Evolutionary conservation across 2,888 invertebrate genomes (phyloP), one percentile per base, ranked within the genome.

Genomic region (Taenaris catops): DNA sequence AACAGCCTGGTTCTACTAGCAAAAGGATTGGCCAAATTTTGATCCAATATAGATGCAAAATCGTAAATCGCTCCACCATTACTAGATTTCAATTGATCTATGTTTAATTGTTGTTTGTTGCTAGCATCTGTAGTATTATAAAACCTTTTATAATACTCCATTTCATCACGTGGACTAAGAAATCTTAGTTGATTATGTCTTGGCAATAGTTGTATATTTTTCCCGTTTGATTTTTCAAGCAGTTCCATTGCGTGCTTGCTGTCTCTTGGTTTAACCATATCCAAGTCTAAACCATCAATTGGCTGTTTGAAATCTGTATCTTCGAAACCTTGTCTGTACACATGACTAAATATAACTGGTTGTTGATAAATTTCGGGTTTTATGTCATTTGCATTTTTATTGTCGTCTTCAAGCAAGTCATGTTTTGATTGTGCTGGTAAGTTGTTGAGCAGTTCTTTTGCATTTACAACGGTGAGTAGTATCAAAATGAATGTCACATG

Each of bases 281-380:
- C 8, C 1, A 61, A 8, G 32, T 65, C 63, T 12, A 63, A 9
- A 1, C 45, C 2, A 33, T 67, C 62, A 5, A 55, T 1, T 0
- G 69, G 65, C 34, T 46, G 42, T 34, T 57, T 59, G 0, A 32
- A 44, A 2, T 25, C 29, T 0, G 51, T 47, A 9, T 69, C 64
- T 37, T 47, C 55, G 1, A 39, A 48, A 1, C 71, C 69, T 1
- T 61, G 52, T 43, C 40, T 53, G 3, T 44, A 53, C n/a, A 74
- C 55, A 23, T 69, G 64, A 10, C 64, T 63, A 37, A 71, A 72
- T 1, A 67, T 62, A 1, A 70, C 56, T 1, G 57, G 55, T 2
- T 47, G 18, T 2, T 10, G 19, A 2, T 33, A 34, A 3, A 17
- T 12, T 6, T 42, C 27, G 1, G 51, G 38, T 11, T 25, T 9